Evolutionary conservation across 1,140 invertebrate species (phyloP).

Genomic region (Habropoda laboriosa): DNA sequence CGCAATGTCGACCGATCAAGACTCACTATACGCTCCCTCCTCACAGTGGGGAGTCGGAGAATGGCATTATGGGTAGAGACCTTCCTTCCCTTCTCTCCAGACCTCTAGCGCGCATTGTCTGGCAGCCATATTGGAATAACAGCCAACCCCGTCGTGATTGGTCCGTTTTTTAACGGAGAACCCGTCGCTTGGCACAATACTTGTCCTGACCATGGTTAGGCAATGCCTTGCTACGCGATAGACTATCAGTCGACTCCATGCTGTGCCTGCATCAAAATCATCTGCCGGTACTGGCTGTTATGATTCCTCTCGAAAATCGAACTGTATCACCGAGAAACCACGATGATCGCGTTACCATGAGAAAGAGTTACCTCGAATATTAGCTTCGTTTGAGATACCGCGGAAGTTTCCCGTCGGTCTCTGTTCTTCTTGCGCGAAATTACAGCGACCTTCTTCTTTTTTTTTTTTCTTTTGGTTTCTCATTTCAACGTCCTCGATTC

Average conservation of each 20-base stretch:
- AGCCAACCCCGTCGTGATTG: constrained; percentile 78
- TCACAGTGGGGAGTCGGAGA: constrained; percentile 78
- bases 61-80: constrained; percentile 79
- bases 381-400: neutral
- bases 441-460: no score
- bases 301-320: constrained; percentile 56
- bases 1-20: constrained; percentile 64
- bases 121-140: constrained; percentile 80
- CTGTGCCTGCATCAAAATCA: constrained; percentile 73
- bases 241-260: constrained; percentile 79
- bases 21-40: constrained; percentile 62
- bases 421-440: no score
- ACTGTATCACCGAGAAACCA: constrained; percentile 24
- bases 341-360: constrained; percentile 35
- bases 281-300: constrained; percentile 59
- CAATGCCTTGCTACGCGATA: constrained; percentile 78
- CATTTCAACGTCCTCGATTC: no score
- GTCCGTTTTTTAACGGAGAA: constrained; percentile 79
- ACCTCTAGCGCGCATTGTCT: constrained; percentile 73
- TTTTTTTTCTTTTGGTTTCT: no score
- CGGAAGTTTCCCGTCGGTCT: no score
- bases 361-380: constrained; percentile 13
- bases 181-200: constrained; percentile 73
- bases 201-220: constrained; percentile 71
- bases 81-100: constrained; percentile 72